Conservation (phyloP, 2,888 invertebrate species). For the Papilio demoleus region DNA sequence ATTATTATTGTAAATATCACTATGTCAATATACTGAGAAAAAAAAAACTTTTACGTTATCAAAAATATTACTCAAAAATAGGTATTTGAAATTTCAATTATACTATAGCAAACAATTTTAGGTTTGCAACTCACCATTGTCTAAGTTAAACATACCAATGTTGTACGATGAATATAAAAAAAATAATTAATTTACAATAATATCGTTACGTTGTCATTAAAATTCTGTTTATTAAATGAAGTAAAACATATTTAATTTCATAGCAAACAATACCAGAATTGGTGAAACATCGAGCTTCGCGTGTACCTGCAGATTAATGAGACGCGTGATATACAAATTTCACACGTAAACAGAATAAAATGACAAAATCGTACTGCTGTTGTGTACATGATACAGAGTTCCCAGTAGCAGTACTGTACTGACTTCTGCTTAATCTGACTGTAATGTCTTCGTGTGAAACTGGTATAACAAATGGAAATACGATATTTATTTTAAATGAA, state of each 20-base stretch:
- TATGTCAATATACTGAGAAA: too few species aligned
- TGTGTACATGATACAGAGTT: neutral
- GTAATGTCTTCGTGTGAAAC: neutral
- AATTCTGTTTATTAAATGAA: constrained; percentile 5
- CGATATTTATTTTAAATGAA: constrained; percentile 40
- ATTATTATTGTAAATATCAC: neutral
- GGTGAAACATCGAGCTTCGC: constrained; percentile 3
- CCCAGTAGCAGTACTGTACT: neutral
- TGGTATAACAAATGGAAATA: constrained; percentile 31
- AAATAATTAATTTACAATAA: too few species aligned
- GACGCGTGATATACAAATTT: constrained; percentile 11
- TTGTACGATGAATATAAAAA: too few species aligned
- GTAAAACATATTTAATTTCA: constrained; percentile 15
- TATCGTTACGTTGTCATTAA: neutral
- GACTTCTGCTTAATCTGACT: neutral
- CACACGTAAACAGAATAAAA: neutral
- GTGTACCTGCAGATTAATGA: constrained; percentile 28
- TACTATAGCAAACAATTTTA: neutral
- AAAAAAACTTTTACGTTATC: too few species aligned
- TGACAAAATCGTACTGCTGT: neutral
- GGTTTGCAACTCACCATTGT: neutral
- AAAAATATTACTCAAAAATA: too few species aligned
- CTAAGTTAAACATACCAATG: neutral
- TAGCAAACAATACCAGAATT: constrained; percentile 5
- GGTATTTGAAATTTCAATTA: neutral